Evolutionary conservation across 2,113 vertebrate species (phyloP).

Genomic region (Dascyllus trimaculatus): DNA sequence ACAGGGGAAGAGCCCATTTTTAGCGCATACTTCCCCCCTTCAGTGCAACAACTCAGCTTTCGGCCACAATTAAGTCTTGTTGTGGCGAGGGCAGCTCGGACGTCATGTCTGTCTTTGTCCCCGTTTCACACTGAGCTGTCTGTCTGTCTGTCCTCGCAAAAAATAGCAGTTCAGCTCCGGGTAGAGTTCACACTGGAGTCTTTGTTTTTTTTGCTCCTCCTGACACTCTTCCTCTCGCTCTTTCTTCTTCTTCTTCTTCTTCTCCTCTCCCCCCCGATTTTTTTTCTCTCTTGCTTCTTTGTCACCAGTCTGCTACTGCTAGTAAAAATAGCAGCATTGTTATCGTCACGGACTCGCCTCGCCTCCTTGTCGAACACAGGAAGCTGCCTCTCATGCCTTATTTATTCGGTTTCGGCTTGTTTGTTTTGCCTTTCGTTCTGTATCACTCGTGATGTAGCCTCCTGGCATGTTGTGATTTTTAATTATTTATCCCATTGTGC

Average conservation of each 20-base stretch:
- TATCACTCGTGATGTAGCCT: conserved; percentile 6
- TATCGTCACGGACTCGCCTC: conserved; percentile 58
- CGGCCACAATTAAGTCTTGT: conserved; percentile 44
- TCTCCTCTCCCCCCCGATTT: conserved; percentile 47
- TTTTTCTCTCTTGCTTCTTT: conserved; percentile 61
- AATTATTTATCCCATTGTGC: conserved; percentile 47
- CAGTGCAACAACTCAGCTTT: conserved; percentile 43
- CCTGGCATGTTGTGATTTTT: conserved; percentile 29
- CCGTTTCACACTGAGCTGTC: conserved; percentile 26
- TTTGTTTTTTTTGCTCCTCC: conserved; percentile 68
- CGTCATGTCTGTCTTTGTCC: conserved; percentile 42
- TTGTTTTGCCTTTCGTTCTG: conserved; percentile 45
- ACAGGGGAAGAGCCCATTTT: conserved; percentile 75
- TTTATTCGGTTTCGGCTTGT: conserved; percentile 49
- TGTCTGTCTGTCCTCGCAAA: conserved; percentile 28
- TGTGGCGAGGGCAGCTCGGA: conserved; percentile 39
- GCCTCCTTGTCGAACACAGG: conserved; percentile 60
- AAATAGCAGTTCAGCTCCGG: conserved; percentile 58
- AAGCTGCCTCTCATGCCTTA: conserved; percentile 70
- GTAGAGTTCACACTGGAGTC: conserved; percentile 73
- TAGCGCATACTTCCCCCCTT: conserved; percentile 51
- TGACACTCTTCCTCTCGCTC: conserved; percentile 56
- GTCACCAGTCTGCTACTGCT: conserved; percentile 70
- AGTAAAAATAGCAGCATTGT: conserved; percentile 84
- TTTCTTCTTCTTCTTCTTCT: conserved; percentile 59